Base-by-base conservation (phyloP, 1,140 invertebrate genomes). In the Holotrichia oblita region DNA sequence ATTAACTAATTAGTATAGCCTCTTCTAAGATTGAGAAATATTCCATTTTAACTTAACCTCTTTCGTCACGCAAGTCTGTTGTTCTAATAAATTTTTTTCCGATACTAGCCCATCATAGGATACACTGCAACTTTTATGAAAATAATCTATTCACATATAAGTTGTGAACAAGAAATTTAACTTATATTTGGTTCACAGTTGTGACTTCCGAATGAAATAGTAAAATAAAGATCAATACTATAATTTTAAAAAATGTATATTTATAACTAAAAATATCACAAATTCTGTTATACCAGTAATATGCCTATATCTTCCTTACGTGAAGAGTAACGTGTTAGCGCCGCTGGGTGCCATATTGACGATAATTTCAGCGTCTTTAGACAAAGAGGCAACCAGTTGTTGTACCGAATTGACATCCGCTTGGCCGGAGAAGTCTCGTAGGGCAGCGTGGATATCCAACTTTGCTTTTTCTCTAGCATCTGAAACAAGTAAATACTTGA, bases 321-420 rank as follows among this genome's bases (percentile, higher is more conserved):
- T 92, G 86, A 95, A 97, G 22, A 98, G 88, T 55, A 97, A 85
- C 0, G 95, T 97, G 82, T 96, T 96, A 64, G 93, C 93, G 3
- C 95, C 95, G 82, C 93, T 93, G 0, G 95, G 95, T 3, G 95
- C 93, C 90, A 96, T 91, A 84, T 97, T 97, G 76, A 96, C 90
- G 59, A 97, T 91, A 61, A 91, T 89, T 81, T 93, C 93, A 0
- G 92, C 90, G 81, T 94, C 91, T 24, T 86, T 83, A 0, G 91
- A 91, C 59, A 94, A 85, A 0, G 91, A 90, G 73, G 91, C 88
- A 55, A 97, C 88, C 40, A 94, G 88, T 24, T 89, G 90, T 81
- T 89, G 90, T 0, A 94, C 90, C 24, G 90, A 87, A 0, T 87
- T 84, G 6, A 89, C 87, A 84, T 96, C 94, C 0, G 94, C 93